A percentile compares a stretch with the other conserved stretches of the same genome.
These are phyloP conservation scores for Galeruca laticollis DNA, from an alignment of 2,888 invertebrate species.

Conservation along the genomic window DNA sequence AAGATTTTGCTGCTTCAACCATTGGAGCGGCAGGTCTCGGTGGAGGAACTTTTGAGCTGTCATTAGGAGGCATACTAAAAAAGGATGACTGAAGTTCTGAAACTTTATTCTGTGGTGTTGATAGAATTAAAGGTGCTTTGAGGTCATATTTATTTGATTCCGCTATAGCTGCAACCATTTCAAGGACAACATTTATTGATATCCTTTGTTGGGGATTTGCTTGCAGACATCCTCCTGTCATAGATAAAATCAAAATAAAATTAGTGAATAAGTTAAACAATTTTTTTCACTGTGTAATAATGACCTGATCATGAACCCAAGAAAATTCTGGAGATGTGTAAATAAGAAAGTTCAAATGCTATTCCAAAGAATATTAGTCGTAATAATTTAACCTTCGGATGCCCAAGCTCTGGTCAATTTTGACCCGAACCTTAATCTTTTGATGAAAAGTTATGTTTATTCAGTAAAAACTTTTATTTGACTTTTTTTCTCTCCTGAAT, in stretches of 20 bases:
- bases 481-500: no score
- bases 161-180: conserved; percentile 89
- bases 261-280: no score
- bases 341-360: not conserved
- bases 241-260: no score
- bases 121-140: conserved; percentile 76
- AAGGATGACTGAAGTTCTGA: conserved; percentile 52
- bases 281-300: no score
- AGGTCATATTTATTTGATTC: conserved; percentile 87
- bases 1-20: conserved; percentile 51
- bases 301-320: no score
- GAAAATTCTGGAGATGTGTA: not conserved
- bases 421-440: no score
- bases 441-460: no score
- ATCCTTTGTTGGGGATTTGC: conserved; percentile 87
- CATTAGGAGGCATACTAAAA: conserved; percentile 54
- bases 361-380: no score
- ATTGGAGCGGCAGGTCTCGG: conserved; percentile 56
- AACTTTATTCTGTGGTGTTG: conserved; percentile 60
- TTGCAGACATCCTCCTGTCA: conserved; percentile 80
- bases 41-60: conserved; percentile 56
- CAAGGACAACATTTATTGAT: conserved; percentile 82
- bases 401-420: no score
- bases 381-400: no score
- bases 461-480: no score